Percentiles rank a stretch among this genome's conserved stretches.
phyloP scores from a whole-genome alignment of 2,113 vertebrate genomes.

The Corvus hawaiiensis region DNA sequence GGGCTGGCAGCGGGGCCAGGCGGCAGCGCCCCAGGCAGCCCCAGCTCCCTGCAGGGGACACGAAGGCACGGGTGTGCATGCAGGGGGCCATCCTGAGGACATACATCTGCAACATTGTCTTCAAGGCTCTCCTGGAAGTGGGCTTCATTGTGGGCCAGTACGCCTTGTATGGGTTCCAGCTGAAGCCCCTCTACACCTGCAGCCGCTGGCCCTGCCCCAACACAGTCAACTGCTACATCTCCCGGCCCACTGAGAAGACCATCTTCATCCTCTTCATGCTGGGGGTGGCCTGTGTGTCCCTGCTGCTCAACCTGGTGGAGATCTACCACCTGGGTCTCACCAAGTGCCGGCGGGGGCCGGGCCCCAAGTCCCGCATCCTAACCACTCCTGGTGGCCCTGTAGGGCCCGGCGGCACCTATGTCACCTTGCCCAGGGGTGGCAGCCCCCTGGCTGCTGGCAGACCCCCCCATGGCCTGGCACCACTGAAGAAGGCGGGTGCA shows the following conservation, averaged over 20 bases:
- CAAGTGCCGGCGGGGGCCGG: slow-evolving; percentile 72
- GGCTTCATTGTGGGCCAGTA: slow-evolving; percentile 86
- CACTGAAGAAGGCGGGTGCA: not conserved
- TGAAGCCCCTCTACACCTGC: slow-evolving; percentile 85
- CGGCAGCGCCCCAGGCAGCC: slow-evolving; percentile 60
- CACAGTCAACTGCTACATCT: slow-evolving; percentile 86
- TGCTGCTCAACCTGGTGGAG: slow-evolving; percentile 86
- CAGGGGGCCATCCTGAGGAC: slow-evolving; percentile 80
- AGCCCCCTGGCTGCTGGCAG: not conserved
- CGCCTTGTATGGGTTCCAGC: slow-evolving; percentile 81
- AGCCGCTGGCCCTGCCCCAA: slow-evolving; percentile 85
- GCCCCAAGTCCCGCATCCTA: not conserved
- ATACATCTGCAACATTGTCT: slow-evolving; percentile 81
- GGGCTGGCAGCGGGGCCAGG: not conserved
- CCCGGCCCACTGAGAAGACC: slow-evolving; percentile 86
- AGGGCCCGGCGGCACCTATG: not conserved
- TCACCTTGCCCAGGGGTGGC: not conserved
- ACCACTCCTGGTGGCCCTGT: not conserved
- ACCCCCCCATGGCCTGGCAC: not conserved
- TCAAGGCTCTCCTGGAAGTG: slow-evolving; percentile 86
- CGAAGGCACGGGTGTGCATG: slow-evolving; percentile 72
- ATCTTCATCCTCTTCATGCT: slow-evolving; percentile 88
- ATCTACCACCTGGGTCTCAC: slow-evolving; percentile 84
- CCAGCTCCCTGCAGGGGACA: slow-evolving; percentile 59
- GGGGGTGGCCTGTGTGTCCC: slow-evolving; percentile 79